Percentiles rank a stretch among this genome's conserved stretches.
phyloP scores from a whole-genome alignment of 2,888 invertebrate genomes.

The Yponomeuta evonymella region DNA sequence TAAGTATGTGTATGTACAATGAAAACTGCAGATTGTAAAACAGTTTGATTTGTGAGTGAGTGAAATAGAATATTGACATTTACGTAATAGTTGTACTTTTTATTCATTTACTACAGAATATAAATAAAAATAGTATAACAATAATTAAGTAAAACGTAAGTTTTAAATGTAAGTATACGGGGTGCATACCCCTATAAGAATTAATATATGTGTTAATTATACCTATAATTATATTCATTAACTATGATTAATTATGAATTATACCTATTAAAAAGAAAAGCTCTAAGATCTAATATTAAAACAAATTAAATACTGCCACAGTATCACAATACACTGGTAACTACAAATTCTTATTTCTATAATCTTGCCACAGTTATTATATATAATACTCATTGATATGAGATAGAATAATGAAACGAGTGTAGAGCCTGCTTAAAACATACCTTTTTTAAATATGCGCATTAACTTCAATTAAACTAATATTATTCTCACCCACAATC shows the following conservation, averaged over 20 bases:
- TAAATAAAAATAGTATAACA: not conserved
- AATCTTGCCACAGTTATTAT: not conserved
- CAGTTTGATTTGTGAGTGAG: no score
- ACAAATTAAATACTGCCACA: constrained; percentile 5
- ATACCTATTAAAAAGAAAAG: not conserved
- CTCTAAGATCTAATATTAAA: constrained; percentile 16
- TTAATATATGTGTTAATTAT: not conserved
- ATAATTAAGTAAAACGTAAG: not conserved
- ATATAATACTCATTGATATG: not conserved
- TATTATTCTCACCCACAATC: no score
- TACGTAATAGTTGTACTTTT: not conserved
- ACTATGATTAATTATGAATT: not conserved
- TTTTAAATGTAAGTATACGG: not conserved
- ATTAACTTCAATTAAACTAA: no score
- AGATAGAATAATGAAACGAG: not conserved
- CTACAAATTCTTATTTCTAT: not conserved
- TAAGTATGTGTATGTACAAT: no score
- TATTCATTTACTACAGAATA: not conserved
- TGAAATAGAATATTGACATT: not conserved
- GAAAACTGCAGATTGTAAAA: no score
- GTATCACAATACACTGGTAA: constrained; percentile 8
- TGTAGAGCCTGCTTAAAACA: not conserved
- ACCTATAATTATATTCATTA: not conserved
- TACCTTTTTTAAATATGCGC: not conserved
- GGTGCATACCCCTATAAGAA: not conserved